Evolutionary conservation across 2,888 invertebrate species (phyloP), one percentile per base, ranked within the genome.

Genomic region (Apamea anceps): DNA sequence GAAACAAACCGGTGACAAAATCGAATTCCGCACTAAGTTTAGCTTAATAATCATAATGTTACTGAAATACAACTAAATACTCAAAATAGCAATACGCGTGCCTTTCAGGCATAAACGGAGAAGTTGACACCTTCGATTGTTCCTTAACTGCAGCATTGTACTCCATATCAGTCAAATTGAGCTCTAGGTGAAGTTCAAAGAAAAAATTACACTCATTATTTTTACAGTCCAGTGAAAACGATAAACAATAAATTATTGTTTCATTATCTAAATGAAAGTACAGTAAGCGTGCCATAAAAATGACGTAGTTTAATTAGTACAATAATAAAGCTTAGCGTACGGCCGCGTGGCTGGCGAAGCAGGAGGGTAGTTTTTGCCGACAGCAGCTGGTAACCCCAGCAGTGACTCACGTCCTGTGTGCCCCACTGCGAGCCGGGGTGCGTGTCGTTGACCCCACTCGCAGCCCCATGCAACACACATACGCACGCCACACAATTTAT

Each of bases 401-500:
- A 94, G 95, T 96, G 96, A 96, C 92, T 96, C 96, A 96, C 96
- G 96, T 96, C 96, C 96, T 96, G 95, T 95, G 93, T 94, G 94
- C 95, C 94, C 94, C 93, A 94, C 94, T 94, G 94, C 92, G 93
- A 93, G 93, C 92, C 96, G 95, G 96, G 96, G 96, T 96, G 96
- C 93, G 95, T 95, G 96, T 96, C 96, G 92, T 94, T 96, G 96
- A 97, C 96, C 96, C 95, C 95, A 93, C 95, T 94, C 93, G 92
- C 95, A 95, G 96, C 96, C 96, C 96, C 93, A 94, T 93, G 92
- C 93, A 90, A 90, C 89, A 92, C 91, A 93, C 93, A 94, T 93
- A 94, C 93, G 92, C 92, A 94, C 94, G 93, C 94, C 94, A 93
- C 93, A 94, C 94, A 93, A 95, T 94, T 95, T 94, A 94, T 94